Base-by-base conservation (phyloP, 2,797 vertebrate species). In the Melanogrammus aeglefinus region DNA sequence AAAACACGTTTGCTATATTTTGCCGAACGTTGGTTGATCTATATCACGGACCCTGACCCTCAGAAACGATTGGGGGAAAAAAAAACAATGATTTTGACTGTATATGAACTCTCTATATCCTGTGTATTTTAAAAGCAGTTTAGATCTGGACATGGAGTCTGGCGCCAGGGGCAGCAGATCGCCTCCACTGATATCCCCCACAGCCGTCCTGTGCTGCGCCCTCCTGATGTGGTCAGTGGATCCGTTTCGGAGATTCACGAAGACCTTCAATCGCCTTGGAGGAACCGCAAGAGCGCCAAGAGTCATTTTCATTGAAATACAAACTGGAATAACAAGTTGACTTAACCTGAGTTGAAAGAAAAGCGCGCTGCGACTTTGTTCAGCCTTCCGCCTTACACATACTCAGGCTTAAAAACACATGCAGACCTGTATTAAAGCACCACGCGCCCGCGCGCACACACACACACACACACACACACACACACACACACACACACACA, bases 201-300 rank as follows among this genome's bases (percentile, higher is more conserved):
- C 86, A 88, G 79, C 81, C 79, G 75, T 72, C 73, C 51, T 78
- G 72, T 80, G 75, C 78, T 88, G 77, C 31, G 16, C 41, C 72
- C 47, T 66, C 75, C 78, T 91, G 79, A 88, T 91, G 84, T 86
- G 86, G 84, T 91, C 86, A 83, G 82, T 79, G 82, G 89, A 88
- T 91, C 83, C 85, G 74, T 83, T 89, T 89, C 80, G 82, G 80
- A 88, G 85, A 86, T 75, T 88, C 57, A 44, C 77, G 75, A 74
- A 88, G 81, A 85, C 82, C 82, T 90, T 88, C 88, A 87, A 92
- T 91, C 86, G 81, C 82, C 83, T 88, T 83, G 10, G 69, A 83
- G 80, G 82, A 83, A 88, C 89, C 87, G 76, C 88, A 90, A 86
- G 69, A 70, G 24, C 76, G 44, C 78, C 79, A 84, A 85, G 88